Evolutionary conservation across 2,888 invertebrate species (phyloP).

Genomic region (Pandemis corylana): DNA sequence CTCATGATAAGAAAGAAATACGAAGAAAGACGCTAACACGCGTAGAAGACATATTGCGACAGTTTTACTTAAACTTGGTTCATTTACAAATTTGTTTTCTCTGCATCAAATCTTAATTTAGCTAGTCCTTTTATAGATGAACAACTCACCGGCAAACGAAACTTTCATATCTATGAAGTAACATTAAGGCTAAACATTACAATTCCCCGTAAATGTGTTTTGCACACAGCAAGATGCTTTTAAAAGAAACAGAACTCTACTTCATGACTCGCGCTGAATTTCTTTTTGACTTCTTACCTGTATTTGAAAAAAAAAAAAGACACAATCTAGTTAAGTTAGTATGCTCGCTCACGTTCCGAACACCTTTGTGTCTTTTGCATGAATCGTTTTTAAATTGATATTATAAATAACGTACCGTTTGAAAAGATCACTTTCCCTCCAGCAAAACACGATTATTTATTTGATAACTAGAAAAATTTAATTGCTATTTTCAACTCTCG

Average conservation of each 20-base stretch:
- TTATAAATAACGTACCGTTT: constrained; percentile 41
- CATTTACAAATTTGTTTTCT: too few species aligned
- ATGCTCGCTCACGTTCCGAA: constrained; percentile 52
- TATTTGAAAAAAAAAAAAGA: constrained; percentile 9
- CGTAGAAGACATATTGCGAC: too few species aligned
- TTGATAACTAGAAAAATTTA: constrained; percentile 1
- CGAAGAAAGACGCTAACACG: too few species aligned
- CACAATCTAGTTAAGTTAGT: constrained; percentile 50
- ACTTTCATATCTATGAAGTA: too few species aligned
- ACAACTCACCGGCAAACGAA: too few species aligned
- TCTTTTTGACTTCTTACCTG: constrained; percentile 9
- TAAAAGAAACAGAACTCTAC: neutral
- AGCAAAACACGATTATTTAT: neutral
- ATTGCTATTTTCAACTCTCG: neutral
- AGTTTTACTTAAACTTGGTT: too few species aligned
- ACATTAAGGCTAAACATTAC: too few species aligned
- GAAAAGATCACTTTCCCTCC: constrained; percentile 59
- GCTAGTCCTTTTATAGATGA: too few species aligned
- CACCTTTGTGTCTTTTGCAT: constrained; percentile 66
- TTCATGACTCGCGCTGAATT: neutral
- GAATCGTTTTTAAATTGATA: constrained; percentile 54
- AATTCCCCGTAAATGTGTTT: neutral
- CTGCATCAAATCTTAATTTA: too few species aligned
- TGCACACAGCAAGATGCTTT: neutral
- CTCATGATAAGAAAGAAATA: neutral